These are phyloP conservation scores for Trachops cirrhosus DNA, from an alignment of 2,797 vertebrate genomes.

Conservation along the genomic window DNA sequence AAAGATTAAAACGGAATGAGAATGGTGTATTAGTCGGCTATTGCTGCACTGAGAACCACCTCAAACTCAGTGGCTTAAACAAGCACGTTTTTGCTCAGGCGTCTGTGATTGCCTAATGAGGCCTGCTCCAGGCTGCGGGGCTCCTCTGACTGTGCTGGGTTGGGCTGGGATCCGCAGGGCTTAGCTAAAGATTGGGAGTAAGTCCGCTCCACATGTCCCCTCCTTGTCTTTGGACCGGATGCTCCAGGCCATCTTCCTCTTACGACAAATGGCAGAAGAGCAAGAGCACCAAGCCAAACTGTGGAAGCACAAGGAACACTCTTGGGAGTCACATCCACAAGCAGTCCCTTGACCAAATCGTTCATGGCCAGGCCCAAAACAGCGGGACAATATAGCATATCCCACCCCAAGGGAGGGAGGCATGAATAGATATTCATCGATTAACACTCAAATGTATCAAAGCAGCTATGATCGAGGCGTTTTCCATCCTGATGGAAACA, in stretches of 20 bases:
- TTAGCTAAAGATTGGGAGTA: background rate
- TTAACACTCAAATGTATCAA: background rate
- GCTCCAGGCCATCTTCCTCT: background rate
- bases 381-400: background rate
- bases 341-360: background rate
- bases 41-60: background rate
- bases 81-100: background rate
- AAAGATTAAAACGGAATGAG: background rate
- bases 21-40: background rate
- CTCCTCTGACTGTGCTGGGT: background rate
- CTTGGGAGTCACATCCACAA: background rate
- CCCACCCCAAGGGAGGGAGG: background rate
- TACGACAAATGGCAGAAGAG: background rate
- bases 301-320: background rate
- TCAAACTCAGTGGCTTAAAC: background rate
- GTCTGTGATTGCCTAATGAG: background rate
- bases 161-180: background rate
- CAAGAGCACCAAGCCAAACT: background rate
- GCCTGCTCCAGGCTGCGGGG: background rate
- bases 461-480: background rate
- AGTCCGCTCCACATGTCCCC: background rate
- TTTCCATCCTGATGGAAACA: background rate
- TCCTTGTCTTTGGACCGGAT: background rate
- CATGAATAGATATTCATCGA: background rate
- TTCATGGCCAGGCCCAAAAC: background rate